These are phyloP conservation scores for Tupaia tana DNA, from an alignment of 2,113 vertebrate genomes.

Conservation along the genomic window DNA sequence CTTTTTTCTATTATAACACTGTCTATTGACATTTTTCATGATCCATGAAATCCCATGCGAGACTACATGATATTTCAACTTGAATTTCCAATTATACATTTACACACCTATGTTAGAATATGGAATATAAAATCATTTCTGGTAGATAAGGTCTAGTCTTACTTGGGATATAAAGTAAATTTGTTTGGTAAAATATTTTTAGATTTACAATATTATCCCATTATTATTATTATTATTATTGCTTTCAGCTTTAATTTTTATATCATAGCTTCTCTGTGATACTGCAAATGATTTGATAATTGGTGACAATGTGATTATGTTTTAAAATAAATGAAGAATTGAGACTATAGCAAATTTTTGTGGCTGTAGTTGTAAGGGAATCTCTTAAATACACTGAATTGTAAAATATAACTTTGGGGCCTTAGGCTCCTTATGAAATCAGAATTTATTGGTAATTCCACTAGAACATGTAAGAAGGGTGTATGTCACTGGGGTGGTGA, in stretches of 20 bases:
- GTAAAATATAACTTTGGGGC: slow-evolving; percentile 36
- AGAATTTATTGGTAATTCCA: slow-evolving; percentile 57
- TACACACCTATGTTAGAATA: not conserved
- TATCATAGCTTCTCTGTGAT: not conserved
- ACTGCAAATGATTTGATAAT: not conserved
- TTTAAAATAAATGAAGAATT: slow-evolving; percentile 41
- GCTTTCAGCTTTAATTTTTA: too few relatives aligned
- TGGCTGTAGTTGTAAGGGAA: not conserved
- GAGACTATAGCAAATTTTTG: not conserved
- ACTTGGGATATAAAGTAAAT: not conserved
- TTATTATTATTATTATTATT: too few relatives aligned
- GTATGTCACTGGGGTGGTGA: not conserved
- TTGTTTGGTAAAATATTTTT: not conserved
- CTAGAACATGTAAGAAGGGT: slow-evolving; percentile 27
- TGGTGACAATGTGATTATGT: not conserved
- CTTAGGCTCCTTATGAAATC: slow-evolving; percentile 11
- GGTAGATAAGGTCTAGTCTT: not conserved
- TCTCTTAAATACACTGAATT: slow-evolving; percentile 31
- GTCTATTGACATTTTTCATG: not conserved
- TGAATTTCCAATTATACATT: not conserved
- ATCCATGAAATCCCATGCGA: not conserved
- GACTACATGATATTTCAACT: not conserved
- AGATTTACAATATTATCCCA: not conserved
- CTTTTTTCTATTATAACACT: not conserved
- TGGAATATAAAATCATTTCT: not conserved